Conservation (phyloP, 2,888 invertebrate species). For the Pterostichus madidus region DNA sequence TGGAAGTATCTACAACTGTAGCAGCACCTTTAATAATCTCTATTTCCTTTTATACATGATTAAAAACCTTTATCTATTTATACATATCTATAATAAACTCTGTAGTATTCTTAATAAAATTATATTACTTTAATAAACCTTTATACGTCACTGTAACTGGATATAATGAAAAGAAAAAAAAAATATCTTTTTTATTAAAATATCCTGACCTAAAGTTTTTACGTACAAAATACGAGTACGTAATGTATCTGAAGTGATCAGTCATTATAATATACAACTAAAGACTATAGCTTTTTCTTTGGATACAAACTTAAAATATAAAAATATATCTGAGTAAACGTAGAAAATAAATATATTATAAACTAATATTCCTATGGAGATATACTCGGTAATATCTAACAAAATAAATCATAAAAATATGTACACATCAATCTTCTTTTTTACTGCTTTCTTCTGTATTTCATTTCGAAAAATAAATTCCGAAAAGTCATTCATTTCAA, state of each 20-base stretch:
- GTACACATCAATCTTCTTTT: too few relatives aligned
- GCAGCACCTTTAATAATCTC: constrained; percentile 49
- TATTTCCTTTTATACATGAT: constrained; percentile 14
- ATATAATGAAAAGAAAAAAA: not conserved
- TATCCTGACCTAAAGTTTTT: constrained; percentile 22
- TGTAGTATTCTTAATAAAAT: not conserved
- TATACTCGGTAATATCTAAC: not conserved
- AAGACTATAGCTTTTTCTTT: constrained; percentile 16
- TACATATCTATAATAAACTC: not conserved
- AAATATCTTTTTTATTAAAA: not conserved
- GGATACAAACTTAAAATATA: constrained; percentile 27
- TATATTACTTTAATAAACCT: constrained; percentile 9
- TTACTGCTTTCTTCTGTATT: too few relatives aligned
- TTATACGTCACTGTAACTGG: constrained; percentile 24
- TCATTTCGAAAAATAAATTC: too few relatives aligned
- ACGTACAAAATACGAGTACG: not conserved
- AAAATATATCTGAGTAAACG: not conserved
- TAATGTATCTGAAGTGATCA: constrained; percentile 21
- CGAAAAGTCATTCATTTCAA: too few relatives aligned
- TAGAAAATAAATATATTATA: constrained; percentile 26
- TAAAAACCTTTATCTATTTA: not conserved
- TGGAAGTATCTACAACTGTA: not conserved
- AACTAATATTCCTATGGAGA: not conserved
- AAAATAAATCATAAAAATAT: too few relatives aligned
- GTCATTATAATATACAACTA: constrained; percentile 18